phyloP scores from a whole-genome alignment of 2,888 invertebrate species.

The Cosmia trapezina region DNA sequence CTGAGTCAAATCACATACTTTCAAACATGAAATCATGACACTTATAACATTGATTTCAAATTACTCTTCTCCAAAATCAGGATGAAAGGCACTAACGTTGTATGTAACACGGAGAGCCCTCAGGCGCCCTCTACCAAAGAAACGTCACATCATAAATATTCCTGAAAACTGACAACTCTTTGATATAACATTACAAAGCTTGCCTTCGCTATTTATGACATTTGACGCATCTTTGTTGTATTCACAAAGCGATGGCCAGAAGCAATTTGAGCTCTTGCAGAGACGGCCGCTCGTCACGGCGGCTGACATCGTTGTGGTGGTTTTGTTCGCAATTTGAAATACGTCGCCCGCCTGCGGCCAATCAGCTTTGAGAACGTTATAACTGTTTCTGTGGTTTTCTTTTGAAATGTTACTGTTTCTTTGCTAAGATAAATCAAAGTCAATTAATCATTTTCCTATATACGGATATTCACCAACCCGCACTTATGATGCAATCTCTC shows the following conservation, averaged over 20 bases:
- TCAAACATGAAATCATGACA: too few species aligned
- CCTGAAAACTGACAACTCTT: constrained; percentile 59
- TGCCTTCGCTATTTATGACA: constrained; percentile 50
- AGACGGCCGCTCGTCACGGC: constrained; percentile 68
- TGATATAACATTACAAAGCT: constrained; percentile 59
- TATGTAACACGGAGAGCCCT: constrained; percentile 6
- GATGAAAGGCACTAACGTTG: constrained; percentile 4
- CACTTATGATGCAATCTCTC: too few species aligned
- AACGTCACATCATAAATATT: constrained; percentile 62
- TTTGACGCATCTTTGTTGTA: constrained; percentile 71
- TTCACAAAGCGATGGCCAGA: constrained; percentile 64
- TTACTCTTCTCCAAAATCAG: constrained; percentile 2
- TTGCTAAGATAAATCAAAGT: constrained; percentile 8
- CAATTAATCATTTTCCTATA: background rate
- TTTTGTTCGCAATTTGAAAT: constrained; percentile 71
- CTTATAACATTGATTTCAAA: background rate
- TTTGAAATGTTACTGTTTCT: constrained; percentile 51
- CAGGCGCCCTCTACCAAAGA: constrained; percentile 47
- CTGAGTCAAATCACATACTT: too few species aligned
- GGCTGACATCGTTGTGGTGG: constrained; percentile 71
- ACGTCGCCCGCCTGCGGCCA: constrained; percentile 66
- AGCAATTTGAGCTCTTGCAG: constrained; percentile 56
- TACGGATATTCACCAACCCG: background rate
- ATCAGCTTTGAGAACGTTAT: constrained; percentile 56
- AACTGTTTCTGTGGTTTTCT: constrained; percentile 40